These are phyloP conservation scores for Fissipunctia ypsillon DNA, from an alignment of 2,888 invertebrate genomes.

Conservation along the genomic window DNA sequence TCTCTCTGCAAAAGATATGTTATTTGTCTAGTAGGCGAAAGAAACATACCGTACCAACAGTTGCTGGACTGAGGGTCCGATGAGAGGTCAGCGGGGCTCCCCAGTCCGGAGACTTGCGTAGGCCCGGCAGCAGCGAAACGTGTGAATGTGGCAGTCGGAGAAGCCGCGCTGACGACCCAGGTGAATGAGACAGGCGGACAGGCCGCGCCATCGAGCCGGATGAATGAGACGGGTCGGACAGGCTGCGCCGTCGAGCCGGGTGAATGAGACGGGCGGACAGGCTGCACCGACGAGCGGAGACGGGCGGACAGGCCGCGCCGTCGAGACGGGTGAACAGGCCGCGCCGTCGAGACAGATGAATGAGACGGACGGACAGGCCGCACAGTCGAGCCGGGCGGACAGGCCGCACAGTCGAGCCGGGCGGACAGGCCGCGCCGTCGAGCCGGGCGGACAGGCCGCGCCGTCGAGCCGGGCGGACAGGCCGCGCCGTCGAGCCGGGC, in stretches of 20 bases:
- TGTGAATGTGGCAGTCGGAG: not conserved
- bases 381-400: not conserved
- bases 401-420: not conserved
- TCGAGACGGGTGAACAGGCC: not conserved
- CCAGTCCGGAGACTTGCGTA: constrained; percentile 1
- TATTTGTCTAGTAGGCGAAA: constrained; percentile 37
- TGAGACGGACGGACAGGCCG: not conserved
- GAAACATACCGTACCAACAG: constrained; percentile 27
- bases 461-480: not conserved
- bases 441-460: not conserved
- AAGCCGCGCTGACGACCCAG: not conserved
- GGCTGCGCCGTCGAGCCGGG: not conserved
- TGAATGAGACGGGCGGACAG: not conserved
- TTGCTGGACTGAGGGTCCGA: not conserved
- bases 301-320: not conserved
- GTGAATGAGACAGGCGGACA: not conserved
- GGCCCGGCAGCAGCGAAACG: not conserved
- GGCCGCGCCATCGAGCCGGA: not conserved
- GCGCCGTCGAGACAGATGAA: not conserved
- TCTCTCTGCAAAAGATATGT: constrained; percentile 29
- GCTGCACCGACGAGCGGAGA: too few relatives aligned
- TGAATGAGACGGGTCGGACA: not conserved
- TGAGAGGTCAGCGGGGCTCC: not conserved
- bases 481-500: not conserved
- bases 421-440: not conserved